phyloP scores from a whole-genome alignment of 2,797 vertebrate species.

The Todus mexicanus region DNA sequence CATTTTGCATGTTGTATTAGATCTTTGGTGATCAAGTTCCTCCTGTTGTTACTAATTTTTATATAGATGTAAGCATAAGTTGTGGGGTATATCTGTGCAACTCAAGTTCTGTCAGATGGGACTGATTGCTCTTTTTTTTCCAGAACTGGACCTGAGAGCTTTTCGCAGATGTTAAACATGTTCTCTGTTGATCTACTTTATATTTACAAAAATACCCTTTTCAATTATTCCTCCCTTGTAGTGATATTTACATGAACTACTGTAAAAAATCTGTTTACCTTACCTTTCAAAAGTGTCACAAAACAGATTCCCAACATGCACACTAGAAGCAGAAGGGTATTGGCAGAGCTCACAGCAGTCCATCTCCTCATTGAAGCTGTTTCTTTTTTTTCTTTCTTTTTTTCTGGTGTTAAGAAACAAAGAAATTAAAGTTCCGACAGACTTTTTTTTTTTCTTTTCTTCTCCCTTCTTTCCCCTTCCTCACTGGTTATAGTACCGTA shows the following conservation, averaged over 20 bases:
- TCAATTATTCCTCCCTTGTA: background rate
- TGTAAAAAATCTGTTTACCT: background rate
- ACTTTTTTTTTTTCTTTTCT: background rate
- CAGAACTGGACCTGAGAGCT: background rate
- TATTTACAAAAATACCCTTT: background rate
- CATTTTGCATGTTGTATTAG: background rate
- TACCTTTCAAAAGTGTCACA: background rate
- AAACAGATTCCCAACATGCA: background rate
- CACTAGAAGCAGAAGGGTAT: background rate
- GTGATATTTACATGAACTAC: background rate
- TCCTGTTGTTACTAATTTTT: background rate
- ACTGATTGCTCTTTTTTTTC: background rate
- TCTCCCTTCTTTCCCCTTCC: rapidly evolving
- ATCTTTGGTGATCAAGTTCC: background rate
- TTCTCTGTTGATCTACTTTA: background rate
- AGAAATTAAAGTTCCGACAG: background rate
- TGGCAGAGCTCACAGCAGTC: background rate
- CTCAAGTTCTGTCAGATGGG: background rate
- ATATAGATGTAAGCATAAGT: background rate
- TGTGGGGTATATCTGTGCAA: background rate
- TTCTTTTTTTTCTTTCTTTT: background rate
- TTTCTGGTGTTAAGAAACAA: background rate
- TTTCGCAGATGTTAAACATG: background rate
- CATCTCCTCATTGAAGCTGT: background rate
- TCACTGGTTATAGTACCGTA: background rate